These are phyloP conservation scores for Apogon talboti DNA, from an alignment of 2,797 vertebrate species.

Conservation along the genomic window DNA sequence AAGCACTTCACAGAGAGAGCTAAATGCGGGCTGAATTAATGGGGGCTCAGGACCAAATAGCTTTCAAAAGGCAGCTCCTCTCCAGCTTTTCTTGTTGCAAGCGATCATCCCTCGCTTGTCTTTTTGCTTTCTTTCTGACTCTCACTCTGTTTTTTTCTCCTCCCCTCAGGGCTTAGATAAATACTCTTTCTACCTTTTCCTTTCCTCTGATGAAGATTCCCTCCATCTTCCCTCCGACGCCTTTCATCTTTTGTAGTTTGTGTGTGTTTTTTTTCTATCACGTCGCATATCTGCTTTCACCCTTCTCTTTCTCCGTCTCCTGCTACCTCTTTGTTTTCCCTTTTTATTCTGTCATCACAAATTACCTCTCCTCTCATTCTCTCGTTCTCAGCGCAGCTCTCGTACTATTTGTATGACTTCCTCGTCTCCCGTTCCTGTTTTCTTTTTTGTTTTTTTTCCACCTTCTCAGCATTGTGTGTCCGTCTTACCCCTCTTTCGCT, in stretches of 20 bases:
- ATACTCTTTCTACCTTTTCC: constrained; percentile 59
- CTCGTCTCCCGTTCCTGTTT: constrained; percentile 19
- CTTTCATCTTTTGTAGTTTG: constrained; percentile 69
- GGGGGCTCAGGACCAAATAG: constrained; percentile 62
- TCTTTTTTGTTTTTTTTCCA: neutral
- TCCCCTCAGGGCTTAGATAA: constrained; percentile 51
- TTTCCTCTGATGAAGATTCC: constrained; percentile 49
- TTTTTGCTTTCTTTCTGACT: constrained; percentile 44
- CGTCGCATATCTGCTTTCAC: constrained; percentile 35
- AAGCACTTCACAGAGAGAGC: constrained; percentile 66
- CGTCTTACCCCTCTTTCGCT: constrained; percentile 24
- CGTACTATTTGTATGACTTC: constrained; percentile 43
- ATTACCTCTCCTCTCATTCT: constrained; percentile 60
- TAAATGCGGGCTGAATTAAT: constrained; percentile 68
- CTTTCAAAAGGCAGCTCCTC: constrained; percentile 67
- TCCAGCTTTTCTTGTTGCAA: constrained; percentile 44
- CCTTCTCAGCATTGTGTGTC: constrained; percentile 30
- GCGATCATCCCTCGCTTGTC: constrained; percentile 40
- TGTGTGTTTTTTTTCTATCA: constrained; percentile 53
- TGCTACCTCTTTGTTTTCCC: constrained; percentile 63
- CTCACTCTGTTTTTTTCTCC: constrained; percentile 16
- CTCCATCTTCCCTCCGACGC: constrained; percentile 41
- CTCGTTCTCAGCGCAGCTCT: constrained; percentile 31
- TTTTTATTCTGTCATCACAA: constrained; percentile 67
- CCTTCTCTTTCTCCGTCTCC: constrained; percentile 31